Evolutionary conservation across 2,888 invertebrate species (phyloP), one percentile per base, ranked within the genome.

Genomic region (Heliconius sara): DNA sequence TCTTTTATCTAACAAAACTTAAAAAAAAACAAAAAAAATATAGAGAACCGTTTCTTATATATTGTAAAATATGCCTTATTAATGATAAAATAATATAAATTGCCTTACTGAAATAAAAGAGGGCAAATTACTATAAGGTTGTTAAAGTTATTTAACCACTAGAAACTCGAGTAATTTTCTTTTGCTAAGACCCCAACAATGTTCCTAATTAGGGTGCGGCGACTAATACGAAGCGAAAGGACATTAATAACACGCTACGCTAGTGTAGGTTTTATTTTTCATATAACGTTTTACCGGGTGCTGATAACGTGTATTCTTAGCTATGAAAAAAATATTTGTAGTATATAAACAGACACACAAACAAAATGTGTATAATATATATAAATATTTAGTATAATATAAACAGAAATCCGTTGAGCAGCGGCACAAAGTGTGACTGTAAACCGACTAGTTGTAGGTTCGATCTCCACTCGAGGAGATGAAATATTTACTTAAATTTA

Each of bases 241-340:
- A 75, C 75, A 75, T 75, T 75, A 65, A 75, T 65, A 65, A 75
- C 65, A 65, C 75, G 75, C 75, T 75, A 75, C 75, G 75, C 75
- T 27, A 75, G 75, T 75, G 75, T 75, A 75, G 75, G 75, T 75
- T 75, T 75, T 75, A 75, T 75, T 75, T 75, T 75, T 75, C 73
- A 65, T 65, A 65, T 75, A 43, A 65, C 75, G 12, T 65, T 75
- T 75, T 75, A 75, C 43, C 43, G 73, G 43, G 43, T 75, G 63
- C 43, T 65, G 65, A 75, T 65, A 47, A 30, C 65, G 47, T 75
- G 16, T 65, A 75, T 47, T 75, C 10, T 65, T 27, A 30, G 43
- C 5, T 75, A 27, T 65, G 47, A 65, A 75, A 43, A 43, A 57
- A 66, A 68, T 60, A 60, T n/a, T 60, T n/a, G 10, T 52, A 52